Percentiles rank a stretch among this genome's conserved stretches.
These are phyloP conservation scores for Drosophila asahinai DNA, from an alignment of 1,140 invertebrate genomes.

Conservation along the genomic window DNA sequence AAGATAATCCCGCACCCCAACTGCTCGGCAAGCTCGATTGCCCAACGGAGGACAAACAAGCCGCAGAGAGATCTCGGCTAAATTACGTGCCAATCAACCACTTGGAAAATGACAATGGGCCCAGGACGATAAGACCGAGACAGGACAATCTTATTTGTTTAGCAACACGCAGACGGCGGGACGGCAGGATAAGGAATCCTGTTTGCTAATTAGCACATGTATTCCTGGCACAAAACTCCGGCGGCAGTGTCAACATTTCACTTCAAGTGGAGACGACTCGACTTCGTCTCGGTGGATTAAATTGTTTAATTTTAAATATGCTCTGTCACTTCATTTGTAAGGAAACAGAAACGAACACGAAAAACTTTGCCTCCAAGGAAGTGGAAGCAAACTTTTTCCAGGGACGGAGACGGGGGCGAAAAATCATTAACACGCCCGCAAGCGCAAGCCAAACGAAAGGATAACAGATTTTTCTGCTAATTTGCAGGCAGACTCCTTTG, in stretches of 20 bases:
- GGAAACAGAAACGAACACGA: conserved; percentile 46
- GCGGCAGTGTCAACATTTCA: conserved; percentile 77
- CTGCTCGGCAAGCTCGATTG: conserved; percentile 22
- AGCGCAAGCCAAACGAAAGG: conserved; percentile 83
- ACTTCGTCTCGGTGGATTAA: conserved; percentile 73
- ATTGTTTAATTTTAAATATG: conserved; percentile 85
- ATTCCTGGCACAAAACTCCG: conserved; percentile 72
- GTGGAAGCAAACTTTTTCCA: conserved; percentile 23
- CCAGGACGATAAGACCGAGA: conserved; percentile 66
- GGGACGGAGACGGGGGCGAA: conserved; percentile 25
- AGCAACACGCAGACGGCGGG: conserved; percentile 52
- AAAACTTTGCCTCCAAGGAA: conserved; percentile 46
- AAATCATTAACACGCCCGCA: conserved; percentile 85
- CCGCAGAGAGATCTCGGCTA: conserved; percentile 54
- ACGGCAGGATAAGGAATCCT: conserved; percentile 55
- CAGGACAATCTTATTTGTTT: conserved; percentile 75
- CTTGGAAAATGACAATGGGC: conserved; percentile 76
- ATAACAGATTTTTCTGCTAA: conserved; percentile 85
- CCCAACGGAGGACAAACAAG: conserved; percentile 41
- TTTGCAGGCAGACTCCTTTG: conserved; percentile 83
- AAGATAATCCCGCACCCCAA: conserved; percentile 22
- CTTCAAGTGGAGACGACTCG: conserved; percentile 58
- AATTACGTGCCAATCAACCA: conserved; percentile 83
- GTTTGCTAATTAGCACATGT: conserved; percentile 83
- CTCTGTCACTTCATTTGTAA: conserved; percentile 84